Conservation (phyloP, 2,797 vertebrate genomes). For the Rhyacichthys aspro region DNA sequence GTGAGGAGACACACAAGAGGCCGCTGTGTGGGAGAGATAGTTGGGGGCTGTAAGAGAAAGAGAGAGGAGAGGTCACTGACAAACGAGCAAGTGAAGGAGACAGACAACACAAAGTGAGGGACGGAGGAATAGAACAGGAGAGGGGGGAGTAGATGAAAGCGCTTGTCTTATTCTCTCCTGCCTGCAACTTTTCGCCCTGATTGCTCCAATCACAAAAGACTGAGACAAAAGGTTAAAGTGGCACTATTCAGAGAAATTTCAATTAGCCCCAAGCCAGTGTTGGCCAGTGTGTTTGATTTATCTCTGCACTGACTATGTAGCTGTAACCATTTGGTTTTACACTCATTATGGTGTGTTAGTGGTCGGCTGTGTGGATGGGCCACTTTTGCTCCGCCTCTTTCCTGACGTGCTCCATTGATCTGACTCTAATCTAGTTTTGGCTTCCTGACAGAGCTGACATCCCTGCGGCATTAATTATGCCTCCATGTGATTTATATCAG, state of each 20-base stretch:
- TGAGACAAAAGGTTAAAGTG: slow-evolving; percentile 40
- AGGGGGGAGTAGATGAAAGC: slow-evolving; percentile 11
- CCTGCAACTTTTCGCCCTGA: slow-evolving; percentile 12
- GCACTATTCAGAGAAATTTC: slow-evolving; percentile 30
- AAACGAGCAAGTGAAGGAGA: slow-evolving; percentile 29
- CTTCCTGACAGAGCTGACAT: slow-evolving; percentile 65
- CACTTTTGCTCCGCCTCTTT: slow-evolving; percentile 50
- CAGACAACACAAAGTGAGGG: slow-evolving; percentile 14
- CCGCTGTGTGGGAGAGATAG: slow-evolving; percentile 30
- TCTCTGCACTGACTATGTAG: slow-evolving; percentile 4
- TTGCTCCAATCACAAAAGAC: slow-evolving; percentile 31
- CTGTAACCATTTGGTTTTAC: slow-evolving; percentile 9
- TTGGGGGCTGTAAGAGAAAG: slow-evolving; percentile 15
- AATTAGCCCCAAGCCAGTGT: slow-evolving; percentile 27
- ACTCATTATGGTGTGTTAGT: slow-evolving; percentile 30
- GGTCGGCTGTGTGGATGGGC: slow-evolving; percentile 17
- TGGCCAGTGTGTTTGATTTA: slow-evolving; percentile 27
- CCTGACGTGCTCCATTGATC: slow-evolving; percentile 72
- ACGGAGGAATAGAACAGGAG: slow-evolving; percentile 4
- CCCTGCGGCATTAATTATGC: slow-evolving; percentile 84
- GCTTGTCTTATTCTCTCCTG: slow-evolving; percentile 18
- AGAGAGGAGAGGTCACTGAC: slow-evolving; percentile 17
- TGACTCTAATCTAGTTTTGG: slow-evolving; percentile 75
- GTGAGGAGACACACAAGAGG: slow-evolving; percentile 17
- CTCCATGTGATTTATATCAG: slow-evolving; percentile 73